Base-by-base conservation (phyloP, 2,888 invertebrate species). In the Caenorhabditis sp. region DNA sequence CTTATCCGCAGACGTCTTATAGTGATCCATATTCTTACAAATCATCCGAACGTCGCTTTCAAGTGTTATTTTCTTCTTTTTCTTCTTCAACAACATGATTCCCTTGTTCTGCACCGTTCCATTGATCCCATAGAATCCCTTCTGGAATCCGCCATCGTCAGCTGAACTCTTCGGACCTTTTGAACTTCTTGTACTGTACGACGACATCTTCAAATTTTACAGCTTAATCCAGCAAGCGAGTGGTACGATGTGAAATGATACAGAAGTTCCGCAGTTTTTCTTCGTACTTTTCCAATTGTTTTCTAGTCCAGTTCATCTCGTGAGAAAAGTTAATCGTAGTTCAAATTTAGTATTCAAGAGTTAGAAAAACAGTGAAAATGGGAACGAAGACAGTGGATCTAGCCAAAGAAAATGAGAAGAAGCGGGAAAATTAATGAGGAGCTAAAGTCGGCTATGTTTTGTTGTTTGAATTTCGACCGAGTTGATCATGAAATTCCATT, bases 131-230 rank as follows among this genome's bases (percentile, higher is more conserved):
- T 73, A 73, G 38, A 73, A 73, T 19, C 58, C 58, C 31, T 70
- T 70, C 19, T 54, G 38, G 44, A 58, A 58, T 28, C 70, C 70
- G 12, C 58, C 70, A 19, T 58, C 70, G 58, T 41, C 41, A n/a
- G n/a, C 6, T 35, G 35, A 10, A 59, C 68, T 35, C 19, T 38
- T 58, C 19, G 26, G 58, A 14, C 35, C 54, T 22, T 54, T 38
- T 44, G 58, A 44, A 58, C 70, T 70, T 58, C 58, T 35, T 44
- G 58, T 70, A 70, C 70, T 70, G 70, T 58, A 44, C 70, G 44
- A 58, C 44, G 59, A 59, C n/a, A 38, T 38, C 59, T 38, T 59
- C 35, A 59, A 59, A 59, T 59, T 38, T 22, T 59, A 59, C 59
- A 59, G 38, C 22, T 59, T 59, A 38, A 35, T 59, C 59, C 59